Conservation (phyloP, 1,140 invertebrate species). For the Homarus americanus region DNA sequence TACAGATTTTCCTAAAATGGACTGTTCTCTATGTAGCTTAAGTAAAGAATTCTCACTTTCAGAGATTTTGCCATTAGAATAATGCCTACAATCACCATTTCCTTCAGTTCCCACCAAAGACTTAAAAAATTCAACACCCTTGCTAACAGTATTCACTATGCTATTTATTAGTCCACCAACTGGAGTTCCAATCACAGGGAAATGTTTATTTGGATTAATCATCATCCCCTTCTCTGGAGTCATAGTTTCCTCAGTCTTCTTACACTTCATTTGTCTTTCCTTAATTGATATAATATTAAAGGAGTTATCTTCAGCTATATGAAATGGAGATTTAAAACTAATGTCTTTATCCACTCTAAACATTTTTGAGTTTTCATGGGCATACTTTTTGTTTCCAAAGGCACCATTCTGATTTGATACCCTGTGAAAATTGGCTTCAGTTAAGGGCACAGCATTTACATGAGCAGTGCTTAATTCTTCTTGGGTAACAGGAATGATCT, state of each 20-base stretch:
- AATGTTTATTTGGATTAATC: not conserved
- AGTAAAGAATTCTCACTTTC: not conserved
- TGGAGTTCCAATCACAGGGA: not conserved
- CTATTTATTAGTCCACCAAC: slow-evolving; percentile 26
- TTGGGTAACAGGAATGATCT: not conserved
- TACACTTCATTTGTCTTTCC: not conserved
- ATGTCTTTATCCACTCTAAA: slow-evolving; percentile 43
- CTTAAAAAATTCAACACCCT: slow-evolving; percentile 36
- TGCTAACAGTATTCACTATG: slow-evolving; percentile 45
- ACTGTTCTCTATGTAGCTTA: not conserved
- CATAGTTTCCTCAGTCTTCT: not conserved
- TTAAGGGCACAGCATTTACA: not conserved
- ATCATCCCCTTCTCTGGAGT: not conserved
- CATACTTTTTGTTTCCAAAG: not conserved
- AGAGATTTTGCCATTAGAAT: not conserved
- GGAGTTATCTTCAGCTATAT: slow-evolving; percentile 39
- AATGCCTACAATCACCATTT: not conserved
- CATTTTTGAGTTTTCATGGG: not conserved
- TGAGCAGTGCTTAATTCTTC: slow-evolving; percentile 16
- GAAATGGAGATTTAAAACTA: slow-evolving; percentile 44
- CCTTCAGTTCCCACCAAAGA: slow-evolving; percentile 10
- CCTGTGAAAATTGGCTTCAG: not conserved
- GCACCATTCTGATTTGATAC: slow-evolving; percentile 30
- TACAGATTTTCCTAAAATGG: not conserved
- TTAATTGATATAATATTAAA: slow-evolving; percentile 5